Conservation (phyloP, 2,888 invertebrate species). For the Drosophila subsilvestris region DNA sequence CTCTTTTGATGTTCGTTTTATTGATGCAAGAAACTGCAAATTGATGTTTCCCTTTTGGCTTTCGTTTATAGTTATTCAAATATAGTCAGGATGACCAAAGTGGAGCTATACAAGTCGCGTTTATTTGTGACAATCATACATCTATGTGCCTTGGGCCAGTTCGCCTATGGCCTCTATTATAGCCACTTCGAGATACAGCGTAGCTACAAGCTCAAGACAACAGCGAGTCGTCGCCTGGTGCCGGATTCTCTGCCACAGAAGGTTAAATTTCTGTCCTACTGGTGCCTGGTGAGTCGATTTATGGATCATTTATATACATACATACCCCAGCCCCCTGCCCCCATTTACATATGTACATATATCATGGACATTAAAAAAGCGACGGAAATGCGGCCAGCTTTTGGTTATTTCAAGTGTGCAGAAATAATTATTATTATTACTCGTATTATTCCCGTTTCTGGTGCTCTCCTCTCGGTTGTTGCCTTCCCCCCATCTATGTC, state of each 20-base stretch:
- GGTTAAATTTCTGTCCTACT: conserved; percentile 85
- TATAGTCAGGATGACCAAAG: conserved; percentile 83
- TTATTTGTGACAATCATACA: conserved; percentile 83
- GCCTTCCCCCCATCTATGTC: conserved; percentile 60
- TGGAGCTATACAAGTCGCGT: conserved; percentile 84
- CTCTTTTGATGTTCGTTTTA: conserved; percentile 12
- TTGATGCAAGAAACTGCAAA: conserved; percentile 8
- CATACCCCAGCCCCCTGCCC: not conserved
- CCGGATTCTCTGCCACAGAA: conserved; percentile 83
- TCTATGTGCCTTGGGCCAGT: conserved; percentile 82
- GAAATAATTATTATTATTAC: conserved; percentile 48
- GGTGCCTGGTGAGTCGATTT: conserved; percentile 85
- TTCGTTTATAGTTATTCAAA: conserved; percentile 7
- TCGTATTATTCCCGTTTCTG: conserved; percentile 15
- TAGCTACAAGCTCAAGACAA: conserved; percentile 78
- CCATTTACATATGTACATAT: conserved; percentile 16
- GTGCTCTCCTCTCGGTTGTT: too few species aligned
- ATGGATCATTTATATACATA: not conserved
- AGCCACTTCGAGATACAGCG: conserved; percentile 84
- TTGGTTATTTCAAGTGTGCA: conserved; percentile 63
- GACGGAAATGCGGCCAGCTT: conserved; percentile 62
- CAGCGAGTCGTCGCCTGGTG: conserved; percentile 74
- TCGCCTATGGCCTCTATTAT: conserved; percentile 84
- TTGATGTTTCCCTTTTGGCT: not conserved
- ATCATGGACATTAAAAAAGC: conserved; percentile 50